Evolutionary conservation across 2,888 invertebrate species (phyloP).

Genomic region (Yponomeuta sedellus): DNA sequence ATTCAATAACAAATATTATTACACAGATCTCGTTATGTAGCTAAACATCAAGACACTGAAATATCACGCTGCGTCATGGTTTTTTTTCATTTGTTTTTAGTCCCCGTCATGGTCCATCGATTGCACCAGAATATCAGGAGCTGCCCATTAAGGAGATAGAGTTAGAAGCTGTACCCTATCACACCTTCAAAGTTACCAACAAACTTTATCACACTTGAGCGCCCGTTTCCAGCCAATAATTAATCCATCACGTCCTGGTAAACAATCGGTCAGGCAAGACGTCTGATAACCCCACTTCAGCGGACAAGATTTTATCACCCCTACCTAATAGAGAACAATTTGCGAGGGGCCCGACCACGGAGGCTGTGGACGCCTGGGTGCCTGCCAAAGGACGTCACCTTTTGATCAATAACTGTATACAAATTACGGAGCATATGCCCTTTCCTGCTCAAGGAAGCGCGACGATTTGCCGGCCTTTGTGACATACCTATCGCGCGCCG

Average conservation of each 20-base stretch:
- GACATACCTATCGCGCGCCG: constrained; percentile 28
- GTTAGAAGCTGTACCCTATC: neutral
- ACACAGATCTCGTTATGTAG: too few species aligned
- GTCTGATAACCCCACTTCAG: constrained; percentile 38
- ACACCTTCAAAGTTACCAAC: neutral
- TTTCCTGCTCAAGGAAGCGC: constrained; percentile 63
- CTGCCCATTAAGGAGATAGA: too few species aligned
- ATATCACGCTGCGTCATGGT: too few species aligned
- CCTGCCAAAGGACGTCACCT: constrained; percentile 69
- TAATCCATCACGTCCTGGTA: constrained; percentile 48
- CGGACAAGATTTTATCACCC: constrained; percentile 67
- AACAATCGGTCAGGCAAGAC: constrained; percentile 38
- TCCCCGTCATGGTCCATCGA: too few species aligned
- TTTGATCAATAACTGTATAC: constrained; percentile 77
- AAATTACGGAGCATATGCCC: constrained; percentile 73
- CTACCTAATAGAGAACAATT: constrained; percentile 61
- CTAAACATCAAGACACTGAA: too few species aligned
- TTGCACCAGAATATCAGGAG: too few species aligned
- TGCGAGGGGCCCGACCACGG: constrained; percentile 45
- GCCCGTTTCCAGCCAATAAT: constrained; percentile 30
- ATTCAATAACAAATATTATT: too few species aligned
- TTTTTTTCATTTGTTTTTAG: too few species aligned
- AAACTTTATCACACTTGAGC: neutral
- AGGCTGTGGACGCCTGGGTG: constrained; percentile 58
- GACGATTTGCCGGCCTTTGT: constrained; percentile 55